Evolutionary conservation across 2,888 invertebrate species (phyloP).

Genomic region (Muschampia plurimacula): DNA sequence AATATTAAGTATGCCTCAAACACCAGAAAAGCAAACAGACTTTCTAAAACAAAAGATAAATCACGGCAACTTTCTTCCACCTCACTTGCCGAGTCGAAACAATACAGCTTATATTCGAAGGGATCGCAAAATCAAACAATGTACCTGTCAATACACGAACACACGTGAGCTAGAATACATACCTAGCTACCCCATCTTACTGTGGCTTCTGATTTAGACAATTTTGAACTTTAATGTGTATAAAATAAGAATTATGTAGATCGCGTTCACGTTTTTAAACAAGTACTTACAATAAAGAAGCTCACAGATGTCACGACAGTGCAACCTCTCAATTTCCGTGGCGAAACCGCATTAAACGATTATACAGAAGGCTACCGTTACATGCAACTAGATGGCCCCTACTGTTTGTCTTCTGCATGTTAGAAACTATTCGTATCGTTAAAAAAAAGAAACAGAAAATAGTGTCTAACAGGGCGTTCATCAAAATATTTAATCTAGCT

Average conservation of each 20-base stretch:
- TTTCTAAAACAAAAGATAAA: conserved; percentile 40
- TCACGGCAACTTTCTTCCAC: conserved; percentile 37
- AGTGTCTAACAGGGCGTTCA: neutral
- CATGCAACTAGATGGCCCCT: conserved; percentile 55
- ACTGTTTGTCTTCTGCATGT: conserved; percentile 50
- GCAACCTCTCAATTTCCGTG: conserved; percentile 80
- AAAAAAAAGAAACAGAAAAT: neutral
- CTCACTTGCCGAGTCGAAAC: conserved; percentile 38
- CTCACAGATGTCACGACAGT: conserved; percentile 70
- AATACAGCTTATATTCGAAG: conserved; percentile 43
- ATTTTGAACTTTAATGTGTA: conserved; percentile 26
- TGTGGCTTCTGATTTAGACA: neutral
- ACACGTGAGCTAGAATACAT: conserved; percentile 37
- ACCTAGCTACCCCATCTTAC: conserved; percentile 11
- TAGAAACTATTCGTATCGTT: neutral
- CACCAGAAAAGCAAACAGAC: conserved; percentile 39
- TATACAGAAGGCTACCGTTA: conserved; percentile 81
- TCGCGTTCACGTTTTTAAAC: conserved; percentile 33
- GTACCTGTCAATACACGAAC: conserved; percentile 39
- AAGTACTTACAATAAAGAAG: conserved; percentile 62
- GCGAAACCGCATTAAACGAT: conserved; percentile 77
- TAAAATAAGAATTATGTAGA: conserved; percentile 20
- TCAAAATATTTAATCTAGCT: no score
- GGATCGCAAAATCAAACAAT: conserved; percentile 42
- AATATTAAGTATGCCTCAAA: conserved; percentile 26